Evolutionary conservation across 2,797 vertebrate species (phyloP).

Genomic region (Myripristis murdjan): DNA sequence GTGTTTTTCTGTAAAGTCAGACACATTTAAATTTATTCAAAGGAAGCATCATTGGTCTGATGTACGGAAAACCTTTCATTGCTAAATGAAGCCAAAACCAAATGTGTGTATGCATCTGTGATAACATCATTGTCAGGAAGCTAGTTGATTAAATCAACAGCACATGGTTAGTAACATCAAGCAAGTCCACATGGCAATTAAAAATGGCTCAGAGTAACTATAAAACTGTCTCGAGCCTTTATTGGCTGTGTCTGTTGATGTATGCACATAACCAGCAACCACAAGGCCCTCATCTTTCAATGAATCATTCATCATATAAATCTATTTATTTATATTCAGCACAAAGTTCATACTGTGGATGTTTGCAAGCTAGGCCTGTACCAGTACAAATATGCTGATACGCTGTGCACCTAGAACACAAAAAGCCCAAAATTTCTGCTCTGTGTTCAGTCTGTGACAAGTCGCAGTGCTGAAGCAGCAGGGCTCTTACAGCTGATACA

Average conservation of each 20-base stretch:
- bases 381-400: slow-evolving; percentile 16
- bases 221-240: slow-evolving; percentile 35
- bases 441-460: slow-evolving; percentile 26
- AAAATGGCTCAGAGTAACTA: slow-evolving; percentile 15
- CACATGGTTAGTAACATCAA: slow-evolving; percentile 37
- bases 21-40: slow-evolving; percentile 19
- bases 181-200: slow-evolving; percentile 29
- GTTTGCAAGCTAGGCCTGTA: neutral
- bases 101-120: slow-evolving; percentile 22
- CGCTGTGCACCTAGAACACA: slow-evolving; percentile 29
- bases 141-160: slow-evolving; percentile 23
- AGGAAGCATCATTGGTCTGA: neutral
- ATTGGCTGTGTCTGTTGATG: slow-evolving; percentile 32
- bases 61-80: neutral
- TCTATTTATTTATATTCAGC: slow-evolving; percentile 6
- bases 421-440: slow-evolving; percentile 34
- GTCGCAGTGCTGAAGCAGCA: slow-evolving; percentile 46
- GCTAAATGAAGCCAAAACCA: slow-evolving; percentile 7
- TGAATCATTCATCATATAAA: slow-evolving; percentile 24
- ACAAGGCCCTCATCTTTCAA: slow-evolving; percentile 27
- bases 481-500: slow-evolving; percentile 37
- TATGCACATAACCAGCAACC: slow-evolving; percentile 10
- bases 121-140: slow-evolving; percentile 20
- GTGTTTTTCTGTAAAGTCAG: slow-evolving; percentile 40
- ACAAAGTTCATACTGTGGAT: neutral